Base-by-base conservation (phyloP, 1,140 invertebrate genomes). In the Drosophila asahinai region DNA sequence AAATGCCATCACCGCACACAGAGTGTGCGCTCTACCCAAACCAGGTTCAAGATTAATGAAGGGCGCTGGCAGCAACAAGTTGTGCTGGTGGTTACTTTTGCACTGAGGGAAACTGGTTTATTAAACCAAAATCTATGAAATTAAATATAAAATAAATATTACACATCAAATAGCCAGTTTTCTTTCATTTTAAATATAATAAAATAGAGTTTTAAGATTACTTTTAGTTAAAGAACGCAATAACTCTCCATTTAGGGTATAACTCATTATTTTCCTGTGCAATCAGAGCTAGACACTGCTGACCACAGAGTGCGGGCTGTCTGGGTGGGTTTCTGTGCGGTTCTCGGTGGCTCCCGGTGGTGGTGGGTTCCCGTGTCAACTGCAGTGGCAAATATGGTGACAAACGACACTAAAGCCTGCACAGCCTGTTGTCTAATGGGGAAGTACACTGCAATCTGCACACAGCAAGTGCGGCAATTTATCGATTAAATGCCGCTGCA, bases 301-400 rank as follows among this genome's bases (percentile, higher is more conserved):
- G 58, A 57, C 72, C 42, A 55, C 72, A 57, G 71, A 64, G 36
- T 14, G 60, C 17, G 30, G 27, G 9, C 71, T 75, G 71, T 76
- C 73, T 64, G 70, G 36, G 70, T 76, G 73, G 68, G 42, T 54
- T 60, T 52, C 36, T 36, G 38, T 52, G 45, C 14, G 42, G 33
- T 22, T 55, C 52, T 55, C 33, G 33, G 22, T 4, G 17, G 33
- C 52, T 22, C 19, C 52, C 52, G 9, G 3, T 36, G 52, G 52
- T 55, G 22, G 70, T 76, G 73, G 68, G 58, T 61, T 59, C 22
- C 58, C 51, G 60, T 58, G 73, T 49, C 71, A 77, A 59, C 70
- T 59, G 74, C 73, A 67, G 73, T 77, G 74, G 74, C 74, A 77
- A 77, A 76, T 77, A 67, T 77, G 74, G 74, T 77, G 74, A 77